Conservation (phyloP, 1,140 invertebrate genomes). For the Ctenoplectra terminalis region DNA sequence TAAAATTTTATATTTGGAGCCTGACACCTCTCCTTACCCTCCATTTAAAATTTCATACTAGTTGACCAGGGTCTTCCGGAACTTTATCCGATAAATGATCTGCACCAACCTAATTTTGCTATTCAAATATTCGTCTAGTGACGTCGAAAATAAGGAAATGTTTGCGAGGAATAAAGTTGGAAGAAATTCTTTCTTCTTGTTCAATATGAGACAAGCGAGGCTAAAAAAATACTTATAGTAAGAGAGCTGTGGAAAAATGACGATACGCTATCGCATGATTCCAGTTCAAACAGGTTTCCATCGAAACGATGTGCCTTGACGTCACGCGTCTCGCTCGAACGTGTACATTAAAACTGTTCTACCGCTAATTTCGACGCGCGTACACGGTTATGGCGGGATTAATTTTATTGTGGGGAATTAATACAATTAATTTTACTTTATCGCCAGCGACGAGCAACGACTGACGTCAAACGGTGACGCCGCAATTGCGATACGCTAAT, state of each 20-base stretch:
- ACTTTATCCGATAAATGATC: too few relatives aligned
- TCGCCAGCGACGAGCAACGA: neutral
- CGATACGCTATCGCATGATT: constrained; percentile 35
- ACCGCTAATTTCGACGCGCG: constrained; percentile 25
- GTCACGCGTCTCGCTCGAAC: constrained; percentile 17
- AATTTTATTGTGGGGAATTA: constrained; percentile 49
- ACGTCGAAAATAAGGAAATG: neutral
- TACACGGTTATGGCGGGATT: neutral
- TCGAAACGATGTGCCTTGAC: constrained; percentile 32
- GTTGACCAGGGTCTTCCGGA: too few relatives aligned
- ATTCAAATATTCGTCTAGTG: too few relatives aligned
- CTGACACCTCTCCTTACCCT: too few relatives aligned
- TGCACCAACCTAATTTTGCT: too few relatives aligned
- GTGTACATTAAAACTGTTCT: neutral
- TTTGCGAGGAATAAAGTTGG: neutral
- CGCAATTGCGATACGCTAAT: neutral
- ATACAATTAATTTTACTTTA: constrained; percentile 41
- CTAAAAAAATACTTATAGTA: neutral
- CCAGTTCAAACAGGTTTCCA: constrained; percentile 47
- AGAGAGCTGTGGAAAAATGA: neutral
- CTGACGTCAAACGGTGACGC: constrained; percentile 40
- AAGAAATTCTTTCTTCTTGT: neutral
- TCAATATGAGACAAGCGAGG: neutral
- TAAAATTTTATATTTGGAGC: too few relatives aligned
- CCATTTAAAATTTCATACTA: too few relatives aligned